Evolutionary conservation across 1,140 invertebrate species (phyloP), one percentile per base, ranked within the genome.

Genomic region (Spodoptera frugiperda): DNA sequence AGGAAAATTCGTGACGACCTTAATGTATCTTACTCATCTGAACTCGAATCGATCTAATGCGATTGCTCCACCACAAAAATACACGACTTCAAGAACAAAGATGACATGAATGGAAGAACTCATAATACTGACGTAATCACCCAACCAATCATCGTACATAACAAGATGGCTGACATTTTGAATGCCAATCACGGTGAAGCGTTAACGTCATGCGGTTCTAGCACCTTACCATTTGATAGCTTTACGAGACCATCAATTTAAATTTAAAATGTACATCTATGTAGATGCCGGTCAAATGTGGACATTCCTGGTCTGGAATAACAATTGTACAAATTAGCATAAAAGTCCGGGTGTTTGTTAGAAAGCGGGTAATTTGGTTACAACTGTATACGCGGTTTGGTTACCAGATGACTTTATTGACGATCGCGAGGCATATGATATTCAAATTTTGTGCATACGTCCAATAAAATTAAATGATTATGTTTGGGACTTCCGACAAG

Each of bases 281-380:
- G 80, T 89, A 90, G 85, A 92, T 90, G 90, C 85, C 90, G 91
- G 90, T 91, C 91, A 93, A 91, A 92, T 89, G 90, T 92, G 89
- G 87, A 89, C 89, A 90, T 82, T 78, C 77, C 82, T 76, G 82
- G 79, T 75, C 78, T 79, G 73, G 91, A 92, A 93, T 93, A 91
- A 84, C 88, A 92, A 93, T 91, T 87, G 87, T 88, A 73, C 44
- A 73, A 78, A 93, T 93, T 93, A 91, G 79, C 91, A 93, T 93
- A 93, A 89, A 90, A 89, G 83, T 87, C 90, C 89, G 85, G 87
- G 89, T 91, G 91, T 92, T 91, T 88, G 84, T 83, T 91, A 91
- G 91, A 93, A 93, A 93, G 90, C 90, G 90, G 91, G 89, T 91
- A 92, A 93, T 93, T 93, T 93, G 89, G 90, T 89, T 92, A 91